Conservation (phyloP, 1,140 invertebrate genomes). For the roundworm (Caenorhabditis elegans) region DNA sequence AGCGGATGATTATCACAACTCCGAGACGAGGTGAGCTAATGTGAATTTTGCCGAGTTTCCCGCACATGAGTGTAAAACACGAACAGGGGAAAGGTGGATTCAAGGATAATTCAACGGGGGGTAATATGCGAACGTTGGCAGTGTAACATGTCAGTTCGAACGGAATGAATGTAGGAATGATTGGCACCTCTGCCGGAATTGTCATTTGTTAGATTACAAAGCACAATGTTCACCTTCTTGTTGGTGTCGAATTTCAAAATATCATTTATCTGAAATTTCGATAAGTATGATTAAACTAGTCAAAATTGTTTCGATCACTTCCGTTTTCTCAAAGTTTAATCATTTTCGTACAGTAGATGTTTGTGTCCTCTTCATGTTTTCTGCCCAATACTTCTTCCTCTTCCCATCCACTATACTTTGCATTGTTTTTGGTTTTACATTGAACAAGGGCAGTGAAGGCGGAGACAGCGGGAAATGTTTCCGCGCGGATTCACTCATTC, state of each 20-base stretch:
- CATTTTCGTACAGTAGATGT: background rate
- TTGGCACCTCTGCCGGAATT: constrained; percentile 1
- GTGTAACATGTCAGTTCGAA: constrained; percentile 25
- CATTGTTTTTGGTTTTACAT: constrained; percentile 28
- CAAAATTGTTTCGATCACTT: too few species aligned
- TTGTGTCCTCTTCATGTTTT: background rate
- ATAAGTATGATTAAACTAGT: too few species aligned
- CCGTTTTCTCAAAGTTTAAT: background rate
- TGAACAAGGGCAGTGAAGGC: background rate
- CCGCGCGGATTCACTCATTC: constrained; percentile 24
- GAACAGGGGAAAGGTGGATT: too few species aligned
- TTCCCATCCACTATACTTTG: background rate
- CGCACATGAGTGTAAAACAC: constrained; percentile 9
- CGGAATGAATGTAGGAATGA: background rate
- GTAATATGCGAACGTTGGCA: background rate
- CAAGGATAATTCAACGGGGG: background rate
- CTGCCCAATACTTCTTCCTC: background rate
- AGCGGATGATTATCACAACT: background rate
- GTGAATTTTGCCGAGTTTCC: background rate
- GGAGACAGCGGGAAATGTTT: constrained; percentile 7
- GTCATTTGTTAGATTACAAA: constrained; percentile 24
- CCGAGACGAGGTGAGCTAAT: background rate
- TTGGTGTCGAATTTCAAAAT: too few species aligned
- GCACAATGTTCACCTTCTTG: background rate
- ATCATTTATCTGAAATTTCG: too few species aligned